Conservation (phyloP, 2,888 invertebrate species). For the Mythimna lalbum region DNA sequence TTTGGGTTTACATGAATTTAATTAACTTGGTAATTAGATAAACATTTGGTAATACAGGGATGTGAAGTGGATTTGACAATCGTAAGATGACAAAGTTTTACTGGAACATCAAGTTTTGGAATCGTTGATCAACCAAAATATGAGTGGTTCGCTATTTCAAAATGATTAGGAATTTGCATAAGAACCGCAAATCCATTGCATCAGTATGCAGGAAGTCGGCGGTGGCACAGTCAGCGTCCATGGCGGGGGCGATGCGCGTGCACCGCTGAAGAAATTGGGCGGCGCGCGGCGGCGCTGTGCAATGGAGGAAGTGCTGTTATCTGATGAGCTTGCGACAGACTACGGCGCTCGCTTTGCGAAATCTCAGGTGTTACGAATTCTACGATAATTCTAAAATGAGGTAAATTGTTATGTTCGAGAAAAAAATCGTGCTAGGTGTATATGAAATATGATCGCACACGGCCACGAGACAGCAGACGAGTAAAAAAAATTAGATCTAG, state of each 20-base stretch:
- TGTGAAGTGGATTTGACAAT: neutral
- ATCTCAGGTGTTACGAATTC: slow-evolving; percentile 54
- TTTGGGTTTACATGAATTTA: slow-evolving; percentile 32
- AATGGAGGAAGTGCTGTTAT: slow-evolving; percentile 83
- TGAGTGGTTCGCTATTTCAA: slow-evolving; percentile 51
- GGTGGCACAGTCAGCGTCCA: slow-evolving; percentile 55
- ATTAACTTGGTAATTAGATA: slow-evolving; percentile 36
- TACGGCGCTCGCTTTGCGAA: slow-evolving; percentile 59
- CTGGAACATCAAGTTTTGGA: neutral
- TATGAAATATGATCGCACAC: slow-evolving; percentile 41
- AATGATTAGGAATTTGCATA: slow-evolving; percentile 63
- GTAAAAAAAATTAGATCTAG: slow-evolving; percentile 22
- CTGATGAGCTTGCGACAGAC: slow-evolving; percentile 81
- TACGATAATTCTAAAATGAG: slow-evolving; percentile 44
- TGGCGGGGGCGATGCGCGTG: slow-evolving; percentile 62
- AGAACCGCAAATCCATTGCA: slow-evolving; percentile 66
- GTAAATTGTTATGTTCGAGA: slow-evolving; percentile 25
- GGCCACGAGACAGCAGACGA: neutral
- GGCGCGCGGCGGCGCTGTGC: slow-evolving; percentile 67
- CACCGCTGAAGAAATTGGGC: slow-evolving; percentile 80
- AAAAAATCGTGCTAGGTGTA: slow-evolving; percentile 14
- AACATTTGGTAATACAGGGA: slow-evolving; percentile 26
- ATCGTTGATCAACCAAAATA: slow-evolving; percentile 16
- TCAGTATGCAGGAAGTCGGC: slow-evolving; percentile 71
- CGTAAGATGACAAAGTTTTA: neutral